A percentile compares a stretch with the other conserved stretches of the same genome.
Conservation (phyloP, 2,888 invertebrate genomes). For the Dorcus parallelipipedus region DNA sequence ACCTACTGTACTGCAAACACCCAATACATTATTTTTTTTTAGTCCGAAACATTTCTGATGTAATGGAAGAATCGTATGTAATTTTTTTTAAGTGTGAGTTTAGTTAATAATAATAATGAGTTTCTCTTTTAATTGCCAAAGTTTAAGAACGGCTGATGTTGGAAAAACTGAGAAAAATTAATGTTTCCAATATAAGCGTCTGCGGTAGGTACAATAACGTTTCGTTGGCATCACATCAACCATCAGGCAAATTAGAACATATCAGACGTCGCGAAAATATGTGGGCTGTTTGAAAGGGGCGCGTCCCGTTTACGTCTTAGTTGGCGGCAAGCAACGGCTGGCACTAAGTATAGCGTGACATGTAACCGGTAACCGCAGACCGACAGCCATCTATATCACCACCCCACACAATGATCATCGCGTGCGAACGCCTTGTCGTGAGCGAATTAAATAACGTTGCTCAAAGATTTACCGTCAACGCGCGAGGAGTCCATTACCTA, state of each 20-base stretch:
- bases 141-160: no score
- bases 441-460: slow-evolving; percentile 37
- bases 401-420: slow-evolving; percentile 32
- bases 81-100: no score
- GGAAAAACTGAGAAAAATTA: no score
- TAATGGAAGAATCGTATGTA: no score
- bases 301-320: slow-evolving; percentile 23
- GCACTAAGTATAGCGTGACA: slow-evolving; percentile 26
- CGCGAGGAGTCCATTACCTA: slow-evolving; percentile 41
- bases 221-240: no score
- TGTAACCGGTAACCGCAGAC: slow-evolving; percentile 26
- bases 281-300: slow-evolving; percentile 7
- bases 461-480: slow-evolving; percentile 40
- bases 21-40: no score
- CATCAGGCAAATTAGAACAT: neutral
- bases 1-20: no score
- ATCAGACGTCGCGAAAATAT: slow-evolving; percentile 7
- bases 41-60: no score
- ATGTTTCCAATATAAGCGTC: no score
- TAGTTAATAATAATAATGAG: no score
- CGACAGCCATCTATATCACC: slow-evolving; percentile 30
- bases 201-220: no score
- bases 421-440: slow-evolving; percentile 39
- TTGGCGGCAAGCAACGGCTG: slow-evolving; percentile 27
- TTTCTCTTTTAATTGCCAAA: no score